Base-by-base conservation (phyloP, 2,888 invertebrate species). In the Lasioglossum malachurum region DNA sequence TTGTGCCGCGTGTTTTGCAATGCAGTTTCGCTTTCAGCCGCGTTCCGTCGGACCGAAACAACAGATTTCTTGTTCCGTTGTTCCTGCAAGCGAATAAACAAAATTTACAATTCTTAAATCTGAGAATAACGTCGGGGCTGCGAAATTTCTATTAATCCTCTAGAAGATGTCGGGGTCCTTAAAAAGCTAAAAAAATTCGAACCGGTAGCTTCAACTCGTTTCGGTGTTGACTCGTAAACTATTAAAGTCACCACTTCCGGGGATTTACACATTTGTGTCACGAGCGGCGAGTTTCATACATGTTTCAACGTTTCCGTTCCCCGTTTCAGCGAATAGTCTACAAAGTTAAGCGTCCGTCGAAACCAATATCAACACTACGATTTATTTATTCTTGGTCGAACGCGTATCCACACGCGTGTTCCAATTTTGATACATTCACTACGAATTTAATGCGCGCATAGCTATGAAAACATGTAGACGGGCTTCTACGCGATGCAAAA, bases 21-120 rank as follows among this genome's bases (percentile, higher is more conserved):
- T 53, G 69, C 75, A 53, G 53, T 69, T 69, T 80, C 14, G 67
- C 67, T 67, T 75, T 69, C 64, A 38, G 64, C 27, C 23, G 38
- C 41, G 19, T 31, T 16, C 27, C 27, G 27, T 16, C 57, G 3
- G 3, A n/a, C n/a, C 16, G 27, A 2, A 64, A 31, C 31, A 31
- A 64, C 0, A 2, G 31, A 64, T 31, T 64, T 31, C 31, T 64
- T 16, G 64, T 16, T 4, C 5, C 16, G 0, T 19, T 2, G 31
- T 31, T 64, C 31, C 16, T 8, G 60, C 2, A 2, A 2, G 7
- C 31, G 57, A 57, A n/a, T 57, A 10, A 10, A 57, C 57, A 12
- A 10, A 57, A 57, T 23, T 10, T 8, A 23, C 8, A 2, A 4
- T 10, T 57, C 57, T 57, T 10, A n/a, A 57, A 12, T n/a, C n/a